Evolutionary conservation across 2,113 vertebrate species (phyloP), one percentile per base, ranked within the genome.

Genomic region (Mixornis gularis): DNA sequence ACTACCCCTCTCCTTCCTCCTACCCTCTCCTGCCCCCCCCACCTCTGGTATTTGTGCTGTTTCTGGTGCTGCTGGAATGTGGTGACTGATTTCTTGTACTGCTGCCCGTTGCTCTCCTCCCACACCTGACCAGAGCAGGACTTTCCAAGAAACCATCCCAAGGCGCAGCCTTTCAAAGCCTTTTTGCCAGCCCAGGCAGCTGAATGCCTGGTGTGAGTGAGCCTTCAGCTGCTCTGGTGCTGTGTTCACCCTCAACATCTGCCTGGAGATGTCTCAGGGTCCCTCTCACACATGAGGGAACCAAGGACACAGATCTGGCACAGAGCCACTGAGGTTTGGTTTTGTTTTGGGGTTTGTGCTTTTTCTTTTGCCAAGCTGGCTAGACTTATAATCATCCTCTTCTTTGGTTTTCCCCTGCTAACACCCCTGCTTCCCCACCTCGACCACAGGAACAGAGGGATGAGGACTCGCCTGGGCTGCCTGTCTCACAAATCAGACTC

Each of bases 401-500:
- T 93, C 84, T 96, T 89, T 96, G 92, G 68, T 96, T 95, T 94
- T 92, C 92, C 92, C 93, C 80, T 90, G 76, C 92, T 96, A 87
- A 93, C 86, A 91, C 93, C 96, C 92, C 92, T 91, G 80, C 90
- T 95, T 91, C 94, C 89, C 51, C 84, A 46, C 95, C 79, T 76
- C 59, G 77, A 85, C 95, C 97, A 86, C 97, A 99, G 98, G 97
- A 98, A 97, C 97, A 98, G 97, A 98, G 98, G 98, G 94, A 99
- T 99, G 98, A 99, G 99, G 97, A 99, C 99, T 94, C 98, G 99
- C 95, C 98, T 99, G 79, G 99, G 99, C 81, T 99, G 99, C 96
- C 97, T 99, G 93, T 99, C 99, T 94, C 98, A 99, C 97, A 99
- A 99, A 95, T 99, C 99, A 41, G 99, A 99, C 96, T 99, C 99